Percentiles rank a stretch among this genome's conserved stretches.
phyloP scores from a whole-genome alignment of 2,888 invertebrate genomes.

The Diadegma fenestrale region DNA sequence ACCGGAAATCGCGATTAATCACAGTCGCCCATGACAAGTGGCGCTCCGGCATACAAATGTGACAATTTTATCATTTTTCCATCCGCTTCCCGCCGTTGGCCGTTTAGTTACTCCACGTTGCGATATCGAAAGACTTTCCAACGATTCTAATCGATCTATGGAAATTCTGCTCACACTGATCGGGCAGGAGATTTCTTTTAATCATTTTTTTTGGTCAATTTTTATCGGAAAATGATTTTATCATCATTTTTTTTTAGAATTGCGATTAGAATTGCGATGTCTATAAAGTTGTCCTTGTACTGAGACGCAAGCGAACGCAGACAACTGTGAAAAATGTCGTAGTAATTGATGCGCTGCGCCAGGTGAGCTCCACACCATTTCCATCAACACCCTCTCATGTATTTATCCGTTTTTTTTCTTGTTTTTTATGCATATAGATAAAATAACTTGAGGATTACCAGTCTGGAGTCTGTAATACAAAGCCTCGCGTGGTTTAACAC shows the following conservation, averaged over 20 bases:
- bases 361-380: conserved; percentile 44
- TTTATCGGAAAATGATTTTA: neutral
- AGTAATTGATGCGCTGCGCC: conserved; percentile 64
- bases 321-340: conserved; percentile 57
- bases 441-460: conserved; percentile 42
- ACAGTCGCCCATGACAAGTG: neutral
- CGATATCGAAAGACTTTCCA: neutral
- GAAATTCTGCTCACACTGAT: neutral
- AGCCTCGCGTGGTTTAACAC: conserved; percentile 61
- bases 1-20: conserved; percentile 7
- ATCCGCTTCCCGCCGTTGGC: neutral
- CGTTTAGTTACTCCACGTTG: neutral
- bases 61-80: neutral
- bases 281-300: conserved; percentile 54
- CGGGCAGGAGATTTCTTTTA: neutral
- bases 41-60: neutral
- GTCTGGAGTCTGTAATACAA: conserved; percentile 54
- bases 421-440: neutral
- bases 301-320: conserved; percentile 17
- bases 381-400: neutral
- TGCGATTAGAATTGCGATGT: conserved; percentile 43
- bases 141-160: neutral
- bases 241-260: neutral
- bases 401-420: conserved; percentile 13
- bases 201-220: neutral